Conservation (phyloP, 2,113 vertebrate genomes). For the Paradoxurus hermaphroditus region DNA sequence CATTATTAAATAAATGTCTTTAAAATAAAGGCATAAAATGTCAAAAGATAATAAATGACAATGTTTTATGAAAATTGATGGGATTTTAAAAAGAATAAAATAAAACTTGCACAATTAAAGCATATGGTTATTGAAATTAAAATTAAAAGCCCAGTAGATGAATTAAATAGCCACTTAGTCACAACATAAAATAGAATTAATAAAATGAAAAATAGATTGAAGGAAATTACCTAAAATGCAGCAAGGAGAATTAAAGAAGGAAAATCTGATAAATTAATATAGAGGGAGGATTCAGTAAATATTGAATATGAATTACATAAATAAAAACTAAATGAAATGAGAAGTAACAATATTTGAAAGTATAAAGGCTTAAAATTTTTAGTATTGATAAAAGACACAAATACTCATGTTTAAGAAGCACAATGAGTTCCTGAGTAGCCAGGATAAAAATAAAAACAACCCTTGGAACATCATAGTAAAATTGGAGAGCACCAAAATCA, state of each 20-base stretch:
- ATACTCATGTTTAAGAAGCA: background rate
- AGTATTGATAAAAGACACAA: background rate
- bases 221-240: background rate
- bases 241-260: background rate
- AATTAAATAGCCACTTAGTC: background rate
- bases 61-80: background rate
- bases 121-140: background rate
- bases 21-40: background rate
- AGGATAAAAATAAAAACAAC: background rate
- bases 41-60: background rate
- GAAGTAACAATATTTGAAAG: background rate
- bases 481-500: background rate
- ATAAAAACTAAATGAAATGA: background rate
- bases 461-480: background rate
- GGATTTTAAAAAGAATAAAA: background rate
- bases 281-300: background rate
- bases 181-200: background rate
- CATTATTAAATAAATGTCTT: background rate
- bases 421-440: background rate
- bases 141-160: background rate
- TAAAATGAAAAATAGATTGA: background rate
- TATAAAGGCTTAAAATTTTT: background rate
- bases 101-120: background rate
- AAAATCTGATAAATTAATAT: background rate
- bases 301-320: background rate